Conservation (phyloP, 2,113 vertebrate species). For the Dicentrarchus labrax region DNA sequence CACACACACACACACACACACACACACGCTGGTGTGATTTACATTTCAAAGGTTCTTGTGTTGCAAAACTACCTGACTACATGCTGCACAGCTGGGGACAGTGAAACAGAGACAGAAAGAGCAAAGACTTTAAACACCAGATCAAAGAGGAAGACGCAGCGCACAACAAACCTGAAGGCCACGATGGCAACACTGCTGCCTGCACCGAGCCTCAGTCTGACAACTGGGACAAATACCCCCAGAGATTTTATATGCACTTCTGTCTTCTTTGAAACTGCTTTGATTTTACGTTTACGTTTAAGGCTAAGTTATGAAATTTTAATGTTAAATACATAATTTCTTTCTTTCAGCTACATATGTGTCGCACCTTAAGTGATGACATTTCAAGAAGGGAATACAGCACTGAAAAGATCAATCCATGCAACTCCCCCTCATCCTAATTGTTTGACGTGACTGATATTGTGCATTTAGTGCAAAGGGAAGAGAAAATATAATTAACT, state of each 20-base stretch:
- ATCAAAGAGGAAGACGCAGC: slow-evolving; percentile 57
- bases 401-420: too few relatives aligned
- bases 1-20: neutral
- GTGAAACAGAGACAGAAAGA: slow-evolving; percentile 46
- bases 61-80: slow-evolving; percentile 56
- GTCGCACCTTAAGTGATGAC: neutral
- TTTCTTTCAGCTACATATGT: neutral
- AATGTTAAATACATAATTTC: neutral
- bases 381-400: neutral
- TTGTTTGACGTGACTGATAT: too few relatives aligned
- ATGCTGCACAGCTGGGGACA: slow-evolving; percentile 61
- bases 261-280: neutral
- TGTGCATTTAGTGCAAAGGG: too few relatives aligned
- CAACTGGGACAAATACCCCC: slow-evolving; percentile 32
- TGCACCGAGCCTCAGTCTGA: slow-evolving; percentile 14
- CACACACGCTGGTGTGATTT: slow-evolving; percentile 29
- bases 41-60: slow-evolving; percentile 65
- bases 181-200: slow-evolving; percentile 12
- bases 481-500: too few relatives aligned
- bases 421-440: too few relatives aligned
- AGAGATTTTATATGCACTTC: slow-evolving; percentile 2
- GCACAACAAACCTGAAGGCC: slow-evolving; percentile 48
- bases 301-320: neutral
- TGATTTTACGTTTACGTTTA: neutral
- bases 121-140: slow-evolving; percentile 56